Evolutionary conservation across 2,113 vertebrate species (phyloP).

Genomic region (Copsychus sechellarum): DNA sequence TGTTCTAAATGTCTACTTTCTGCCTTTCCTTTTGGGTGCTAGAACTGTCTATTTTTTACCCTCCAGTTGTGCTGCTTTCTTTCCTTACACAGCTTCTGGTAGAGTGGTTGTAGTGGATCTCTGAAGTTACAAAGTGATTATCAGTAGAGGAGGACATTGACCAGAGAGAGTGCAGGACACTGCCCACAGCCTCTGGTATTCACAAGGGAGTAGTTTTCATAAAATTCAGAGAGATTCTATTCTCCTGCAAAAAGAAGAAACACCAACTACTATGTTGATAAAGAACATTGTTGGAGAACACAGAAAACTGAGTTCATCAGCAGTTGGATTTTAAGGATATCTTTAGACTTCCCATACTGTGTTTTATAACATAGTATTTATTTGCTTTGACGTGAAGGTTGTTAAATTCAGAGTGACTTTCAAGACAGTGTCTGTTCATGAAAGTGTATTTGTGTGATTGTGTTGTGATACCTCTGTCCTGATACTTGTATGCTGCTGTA

Average conservation of each 20-base stretch:
- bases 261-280: background rate
- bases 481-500: background rate
- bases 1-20: background rate
- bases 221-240: background rate
- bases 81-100: background rate
- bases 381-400: background rate
- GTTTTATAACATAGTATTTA: background rate
- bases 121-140: background rate
- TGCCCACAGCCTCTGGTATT: background rate
- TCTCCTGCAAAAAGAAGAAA: rapidly evolving
- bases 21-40: background rate
- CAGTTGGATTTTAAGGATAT: background rate
- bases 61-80: background rate
- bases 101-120: background rate
- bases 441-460: background rate
- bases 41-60: background rate
- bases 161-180: background rate
- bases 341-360: background rate
- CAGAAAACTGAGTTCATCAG: background rate
- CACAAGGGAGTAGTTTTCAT: background rate
- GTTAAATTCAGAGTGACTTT: background rate
- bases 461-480: background rate
- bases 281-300: background rate
- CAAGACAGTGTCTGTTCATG: background rate
- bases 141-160: background rate